phyloP scores from a whole-genome alignment of 2,888 invertebrate genomes.

The Aporophyla lueneburgensis region DNA sequence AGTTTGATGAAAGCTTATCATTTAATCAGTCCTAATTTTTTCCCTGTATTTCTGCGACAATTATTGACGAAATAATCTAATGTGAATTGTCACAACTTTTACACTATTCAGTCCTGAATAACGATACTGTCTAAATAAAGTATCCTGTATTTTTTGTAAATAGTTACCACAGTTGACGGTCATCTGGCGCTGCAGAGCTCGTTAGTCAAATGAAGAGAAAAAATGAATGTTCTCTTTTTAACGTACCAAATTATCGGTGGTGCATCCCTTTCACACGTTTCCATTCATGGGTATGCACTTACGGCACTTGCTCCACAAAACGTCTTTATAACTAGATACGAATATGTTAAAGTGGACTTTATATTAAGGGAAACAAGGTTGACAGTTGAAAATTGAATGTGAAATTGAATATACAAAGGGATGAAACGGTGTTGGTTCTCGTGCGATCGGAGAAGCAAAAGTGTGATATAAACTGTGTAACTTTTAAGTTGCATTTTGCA shows the following conservation, averaged over 20 bases:
- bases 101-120: not conserved
- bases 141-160: constrained; percentile 66
- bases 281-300: constrained; percentile 66
- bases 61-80: not conserved
- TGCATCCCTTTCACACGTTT: constrained; percentile 62
- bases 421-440: constrained; percentile 29
- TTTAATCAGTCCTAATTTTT: not conserved
- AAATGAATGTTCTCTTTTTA: constrained; percentile 58
- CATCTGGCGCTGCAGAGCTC: constrained; percentile 43
- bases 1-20: not conserved
- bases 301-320: constrained; percentile 20
- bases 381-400: constrained; percentile 29
- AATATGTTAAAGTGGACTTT: constrained; percentile 22
- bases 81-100: not conserved
- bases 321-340: not conserved
- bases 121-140: not conserved
- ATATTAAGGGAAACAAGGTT: constrained; percentile 12
- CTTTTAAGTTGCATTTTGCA: constrained; percentile 45
- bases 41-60: not conserved
- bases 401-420: constrained; percentile 21
- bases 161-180: constrained; percentile 67
- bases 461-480: constrained; percentile 13
- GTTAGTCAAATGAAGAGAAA: constrained; percentile 66
- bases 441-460: constrained; percentile 19
- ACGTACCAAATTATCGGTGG: constrained; percentile 16